A percentile compares a stretch with the other conserved stretches of the same genome.
These are phyloP conservation scores for Drosophila sp. DNA, from an alignment of 1,140 invertebrate species.

Conservation along the genomic window DNA sequence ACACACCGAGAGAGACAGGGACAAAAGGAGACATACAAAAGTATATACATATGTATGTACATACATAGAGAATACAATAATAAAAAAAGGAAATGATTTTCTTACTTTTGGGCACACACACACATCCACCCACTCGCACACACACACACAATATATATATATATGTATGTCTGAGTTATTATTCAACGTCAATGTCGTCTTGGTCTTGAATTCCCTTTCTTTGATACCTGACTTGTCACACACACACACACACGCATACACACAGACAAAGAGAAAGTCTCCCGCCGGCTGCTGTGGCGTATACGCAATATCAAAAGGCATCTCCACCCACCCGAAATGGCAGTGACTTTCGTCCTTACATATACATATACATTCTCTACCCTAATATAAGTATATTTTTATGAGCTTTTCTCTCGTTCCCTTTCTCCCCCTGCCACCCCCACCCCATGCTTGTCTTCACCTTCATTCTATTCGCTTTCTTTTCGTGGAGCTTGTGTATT, in stretches of 20 bases:
- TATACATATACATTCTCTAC: not conserved
- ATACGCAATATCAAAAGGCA: slow-evolving; percentile 54
- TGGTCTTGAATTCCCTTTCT: slow-evolving; percentile 36
- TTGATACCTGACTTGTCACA: slow-evolving; percentile 33
- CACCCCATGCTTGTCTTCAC: not conserved
- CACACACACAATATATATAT: slow-evolving; percentile 22
- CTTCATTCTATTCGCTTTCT: slow-evolving; percentile 11
- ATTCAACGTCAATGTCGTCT: slow-evolving; percentile 76
- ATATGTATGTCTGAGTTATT: slow-evolving; percentile 59
- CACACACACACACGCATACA: slow-evolving; percentile 38
- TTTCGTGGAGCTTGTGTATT: not conserved
- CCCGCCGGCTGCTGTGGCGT: slow-evolving; percentile 44
- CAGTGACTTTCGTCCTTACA: not conserved
- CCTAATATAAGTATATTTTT: slow-evolving; percentile 59
- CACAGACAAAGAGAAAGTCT: not conserved
- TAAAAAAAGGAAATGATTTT: slow-evolving; percentile 79
- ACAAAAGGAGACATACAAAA: not conserved
- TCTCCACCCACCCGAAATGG: slow-evolving; percentile 1
- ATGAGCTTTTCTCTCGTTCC: slow-evolving; percentile 43
- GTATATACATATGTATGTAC: slow-evolving; percentile 35
- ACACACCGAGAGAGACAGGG: slow-evolving; percentile 13
- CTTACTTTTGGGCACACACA: slow-evolving; percentile 61
- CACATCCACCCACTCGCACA: slow-evolving; percentile 23
- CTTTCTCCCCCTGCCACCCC: slow-evolving; percentile 17
- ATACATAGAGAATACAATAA: slow-evolving; percentile 58